Evolutionary conservation across 37 sponge, comb jelly and placozoan species (phyloP).

Genomic region (Hormiphora californensis): DNA sequence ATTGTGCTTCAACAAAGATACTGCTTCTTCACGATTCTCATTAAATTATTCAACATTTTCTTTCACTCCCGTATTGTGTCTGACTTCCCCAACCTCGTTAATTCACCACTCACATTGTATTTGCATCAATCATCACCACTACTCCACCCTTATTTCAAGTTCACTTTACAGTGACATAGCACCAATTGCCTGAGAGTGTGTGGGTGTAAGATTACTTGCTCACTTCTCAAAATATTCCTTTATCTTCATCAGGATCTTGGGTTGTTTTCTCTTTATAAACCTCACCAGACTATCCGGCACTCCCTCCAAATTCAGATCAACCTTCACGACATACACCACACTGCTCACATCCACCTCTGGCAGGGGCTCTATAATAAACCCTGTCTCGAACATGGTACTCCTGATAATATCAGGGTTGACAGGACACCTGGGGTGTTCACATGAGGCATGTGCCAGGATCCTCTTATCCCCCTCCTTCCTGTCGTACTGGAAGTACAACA

Average conservation of each 20-base stretch:
- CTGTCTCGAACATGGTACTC: constrained; percentile 10
- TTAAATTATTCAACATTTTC: no score
- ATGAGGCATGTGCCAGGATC: background rate
- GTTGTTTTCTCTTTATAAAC: background rate
- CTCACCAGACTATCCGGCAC: background rate
- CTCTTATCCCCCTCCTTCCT: constrained; percentile 1
- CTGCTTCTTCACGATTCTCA: no score
- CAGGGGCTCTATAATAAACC: constrained; percentile 21
- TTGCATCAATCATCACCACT: no score
- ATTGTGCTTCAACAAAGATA: no score
- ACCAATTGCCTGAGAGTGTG: no score
- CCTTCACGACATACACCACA: background rate
- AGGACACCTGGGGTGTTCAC: background rate
- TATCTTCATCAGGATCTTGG: background rate
- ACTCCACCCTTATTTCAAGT: no score
- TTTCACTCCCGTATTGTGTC: no score
- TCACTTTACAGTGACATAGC: no score
- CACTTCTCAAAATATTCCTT: constrained; percentile 21
- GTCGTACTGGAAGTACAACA: background rate
- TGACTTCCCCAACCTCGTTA: no score
- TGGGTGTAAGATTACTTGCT: no score
- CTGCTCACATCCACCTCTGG: background rate
- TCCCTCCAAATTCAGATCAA: background rate
- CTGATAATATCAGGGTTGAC: background rate
- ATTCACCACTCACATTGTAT: no score